Evolutionary conservation across 2,888 invertebrate genomes (phyloP).

Genomic region (Caenorhabditis sp.): DNA sequence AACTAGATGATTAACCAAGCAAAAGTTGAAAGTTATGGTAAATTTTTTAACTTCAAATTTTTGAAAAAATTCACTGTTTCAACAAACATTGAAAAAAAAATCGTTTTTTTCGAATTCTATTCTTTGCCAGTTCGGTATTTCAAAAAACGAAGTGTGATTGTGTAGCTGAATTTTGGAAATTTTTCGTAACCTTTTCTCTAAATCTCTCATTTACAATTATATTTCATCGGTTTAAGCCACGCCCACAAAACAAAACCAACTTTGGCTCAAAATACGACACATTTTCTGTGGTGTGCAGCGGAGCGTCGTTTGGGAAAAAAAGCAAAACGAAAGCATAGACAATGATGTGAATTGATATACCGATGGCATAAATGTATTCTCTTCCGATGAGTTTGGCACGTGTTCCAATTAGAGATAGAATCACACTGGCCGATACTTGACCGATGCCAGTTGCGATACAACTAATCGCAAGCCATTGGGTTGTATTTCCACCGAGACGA

Average conservation of each 20-base stretch:
- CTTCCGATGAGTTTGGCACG: conserved; percentile 17
- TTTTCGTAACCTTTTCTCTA: no score
- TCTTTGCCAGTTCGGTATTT: no score
- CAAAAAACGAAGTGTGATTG: no score
- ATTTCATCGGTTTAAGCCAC: no score
- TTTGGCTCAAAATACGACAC: conserved; percentile 22
- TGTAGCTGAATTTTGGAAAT: no score
- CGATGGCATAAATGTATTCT: conserved; percentile 20
- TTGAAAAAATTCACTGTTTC: no score
- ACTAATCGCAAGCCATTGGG: conserved; percentile 19
- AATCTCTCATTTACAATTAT: no score
- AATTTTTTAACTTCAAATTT: no score
- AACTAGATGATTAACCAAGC: no score
- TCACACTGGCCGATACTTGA: conserved; percentile 23
- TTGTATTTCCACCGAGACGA: conserved; percentile 26
- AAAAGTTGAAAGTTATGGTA: no score
- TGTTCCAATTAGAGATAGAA: conserved; percentile 26
- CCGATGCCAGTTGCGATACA: conserved; percentile 38
- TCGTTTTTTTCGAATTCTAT: no score
- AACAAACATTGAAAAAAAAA: no score
- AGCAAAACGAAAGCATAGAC: conserved; percentile 17
- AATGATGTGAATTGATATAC: conserved; percentile 12
- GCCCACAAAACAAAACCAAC: conserved; percentile 12
- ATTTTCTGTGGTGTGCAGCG: conserved; percentile 21
- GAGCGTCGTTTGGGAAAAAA: conserved; percentile 36